phyloP scores from a whole-genome alignment of 2,113 vertebrate genomes.

The Hydrochoerus hydrochaeris region DNA sequence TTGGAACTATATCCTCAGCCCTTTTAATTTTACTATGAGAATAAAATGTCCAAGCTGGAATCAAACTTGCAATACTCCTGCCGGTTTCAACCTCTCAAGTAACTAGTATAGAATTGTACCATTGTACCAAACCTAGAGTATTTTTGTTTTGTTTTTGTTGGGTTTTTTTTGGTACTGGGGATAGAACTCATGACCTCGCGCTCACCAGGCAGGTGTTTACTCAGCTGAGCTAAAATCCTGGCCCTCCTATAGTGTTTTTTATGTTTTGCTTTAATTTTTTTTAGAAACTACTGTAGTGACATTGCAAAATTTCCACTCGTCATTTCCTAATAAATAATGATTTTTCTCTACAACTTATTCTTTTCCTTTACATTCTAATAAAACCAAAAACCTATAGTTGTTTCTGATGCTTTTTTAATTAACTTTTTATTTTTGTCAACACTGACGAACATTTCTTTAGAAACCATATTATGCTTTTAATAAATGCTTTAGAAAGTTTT shows the following conservation, averaged over 20 bases:
- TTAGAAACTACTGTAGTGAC: neutral
- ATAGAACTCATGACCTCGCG: too few species aligned
- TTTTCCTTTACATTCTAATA: neutral
- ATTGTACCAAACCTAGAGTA: neutral
- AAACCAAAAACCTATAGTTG: neutral
- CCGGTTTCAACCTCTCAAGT: neutral
- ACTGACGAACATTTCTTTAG: neutral
- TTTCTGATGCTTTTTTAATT: conserved; percentile 31
- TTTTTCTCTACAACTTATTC: conserved; percentile 18
- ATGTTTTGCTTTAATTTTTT: neutral
- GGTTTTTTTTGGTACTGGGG: neutral
- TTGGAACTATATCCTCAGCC: neutral
- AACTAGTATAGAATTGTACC: neutral
- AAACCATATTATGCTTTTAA: neutral
- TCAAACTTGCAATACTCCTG: neutral
- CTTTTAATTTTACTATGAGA: neutral
- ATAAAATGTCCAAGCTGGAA: neutral
- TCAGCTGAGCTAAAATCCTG: too few species aligned
- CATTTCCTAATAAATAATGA: conserved; percentile 11
- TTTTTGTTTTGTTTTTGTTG: neutral
- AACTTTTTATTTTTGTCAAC: neutral
- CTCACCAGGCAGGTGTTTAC: too few species aligned
- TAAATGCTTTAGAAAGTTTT: neutral
- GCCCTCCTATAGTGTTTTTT: neutral
- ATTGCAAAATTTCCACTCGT: neutral